phyloP scores from a whole-genome alignment of 2,797 vertebrate genomes.

The Rhodeus uyekii region DNA sequence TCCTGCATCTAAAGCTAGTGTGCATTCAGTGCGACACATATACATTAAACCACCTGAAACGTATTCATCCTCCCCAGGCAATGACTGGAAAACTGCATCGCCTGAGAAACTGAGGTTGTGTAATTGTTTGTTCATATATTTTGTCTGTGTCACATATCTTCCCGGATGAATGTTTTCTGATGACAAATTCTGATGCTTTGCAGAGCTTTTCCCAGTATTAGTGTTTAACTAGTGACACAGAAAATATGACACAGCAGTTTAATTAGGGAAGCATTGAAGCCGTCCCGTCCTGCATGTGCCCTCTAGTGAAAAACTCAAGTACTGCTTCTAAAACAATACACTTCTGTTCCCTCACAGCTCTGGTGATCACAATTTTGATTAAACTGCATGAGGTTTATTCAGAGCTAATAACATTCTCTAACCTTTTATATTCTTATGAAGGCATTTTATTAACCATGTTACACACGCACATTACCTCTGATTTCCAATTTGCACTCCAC shows the following conservation, averaged over 20 bases:
- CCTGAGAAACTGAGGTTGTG: neutral
- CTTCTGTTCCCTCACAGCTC: neutral
- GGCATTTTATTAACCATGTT: neutral
- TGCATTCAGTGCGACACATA: neutral
- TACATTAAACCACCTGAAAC: constrained; percentile 8
- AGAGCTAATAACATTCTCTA: neutral
- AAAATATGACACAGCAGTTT: constrained; percentile 33
- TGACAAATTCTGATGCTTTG: neutral
- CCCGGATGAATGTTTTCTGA: neutral
- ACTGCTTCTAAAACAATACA: neutral
- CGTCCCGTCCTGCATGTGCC: neutral
- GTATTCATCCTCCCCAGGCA: neutral
- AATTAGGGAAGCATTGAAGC: neutral
- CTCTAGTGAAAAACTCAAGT: neutral
- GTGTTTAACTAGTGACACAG: constrained; percentile 12
- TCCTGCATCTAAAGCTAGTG: neutral
- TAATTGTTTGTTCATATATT: neutral
- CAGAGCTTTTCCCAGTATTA: neutral
- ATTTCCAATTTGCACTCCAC: constrained; percentile 90
- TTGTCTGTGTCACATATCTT: neutral
- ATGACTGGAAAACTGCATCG: neutral
- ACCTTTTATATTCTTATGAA: neutral
- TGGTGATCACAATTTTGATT: neutral
- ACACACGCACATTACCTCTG: constrained; percentile 60
- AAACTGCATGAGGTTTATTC: neutral